A percentile compares a stretch with the other conserved stretches of the same genome.
Conservation (phyloP, 2,797 vertebrate species). For the Dermochelys coriacea region DNA sequence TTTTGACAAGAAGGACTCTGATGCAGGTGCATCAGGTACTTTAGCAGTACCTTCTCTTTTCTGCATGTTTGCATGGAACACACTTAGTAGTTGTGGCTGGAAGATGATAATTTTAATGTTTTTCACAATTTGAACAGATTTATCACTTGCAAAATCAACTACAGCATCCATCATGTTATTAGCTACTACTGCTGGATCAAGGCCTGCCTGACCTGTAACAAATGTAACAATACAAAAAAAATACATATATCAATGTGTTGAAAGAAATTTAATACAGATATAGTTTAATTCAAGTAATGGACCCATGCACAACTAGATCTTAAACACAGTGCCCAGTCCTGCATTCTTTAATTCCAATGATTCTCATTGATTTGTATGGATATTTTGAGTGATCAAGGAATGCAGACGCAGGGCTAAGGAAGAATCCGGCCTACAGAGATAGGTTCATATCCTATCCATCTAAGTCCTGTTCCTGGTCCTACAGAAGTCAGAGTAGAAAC, state of each 20-base stretch:
- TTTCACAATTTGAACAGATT: constrained; percentile 72
- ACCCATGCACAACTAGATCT: not conserved
- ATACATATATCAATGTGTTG: not conserved
- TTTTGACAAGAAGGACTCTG: not conserved
- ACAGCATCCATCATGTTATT: constrained; percentile 87
- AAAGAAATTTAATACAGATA: not conserved
- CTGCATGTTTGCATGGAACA: constrained; percentile 87
- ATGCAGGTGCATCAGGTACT: not conserved
- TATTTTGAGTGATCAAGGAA: not conserved
- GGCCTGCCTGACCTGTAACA: constrained; percentile 84
- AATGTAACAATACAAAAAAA: constrained; percentile 7
- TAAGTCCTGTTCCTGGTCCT: fast-evolving
- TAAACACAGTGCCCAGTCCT: not conserved
- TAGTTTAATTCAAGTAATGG: not conserved
- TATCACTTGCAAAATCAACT: constrained; percentile 79
- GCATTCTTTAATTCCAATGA: not conserved
- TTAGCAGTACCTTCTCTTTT: constrained; percentile 66
- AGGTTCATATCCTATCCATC: fast-evolving
- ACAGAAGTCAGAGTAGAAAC: not conserved
- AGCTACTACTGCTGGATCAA: constrained; percentile 81
- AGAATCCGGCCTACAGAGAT: not conserved
- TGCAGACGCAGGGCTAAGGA: not conserved
- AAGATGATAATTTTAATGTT: constrained; percentile 89
- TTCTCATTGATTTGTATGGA: constrained; percentile 1
- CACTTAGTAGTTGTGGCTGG: constrained; percentile 82